Evolutionary conservation across 2,113 vertebrate genomes (phyloP).

Genomic region (Oxyruncus cristatus): DNA sequence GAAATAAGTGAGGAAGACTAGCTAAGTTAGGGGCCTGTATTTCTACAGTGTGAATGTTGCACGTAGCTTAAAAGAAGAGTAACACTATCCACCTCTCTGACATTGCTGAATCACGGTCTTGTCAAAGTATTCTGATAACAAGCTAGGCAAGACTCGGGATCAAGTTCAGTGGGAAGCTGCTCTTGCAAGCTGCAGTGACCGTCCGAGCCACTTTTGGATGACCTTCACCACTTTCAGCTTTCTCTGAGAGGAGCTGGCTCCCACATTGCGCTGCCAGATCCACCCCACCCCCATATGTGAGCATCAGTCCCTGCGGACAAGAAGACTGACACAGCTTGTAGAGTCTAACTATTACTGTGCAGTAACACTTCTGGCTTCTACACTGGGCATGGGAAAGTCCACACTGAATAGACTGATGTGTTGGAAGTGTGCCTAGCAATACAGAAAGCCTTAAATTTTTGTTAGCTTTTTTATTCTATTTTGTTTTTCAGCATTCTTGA

Average conservation of each 20-base stretch:
- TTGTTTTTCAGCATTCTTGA: neutral
- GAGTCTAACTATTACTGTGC: conserved; percentile 39
- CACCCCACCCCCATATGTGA: neutral
- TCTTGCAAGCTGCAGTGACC: neutral
- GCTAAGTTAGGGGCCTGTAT: neutral
- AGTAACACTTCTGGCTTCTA: conserved; percentile 46
- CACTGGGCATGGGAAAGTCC: conserved; percentile 56
- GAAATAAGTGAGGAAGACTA: neutral
- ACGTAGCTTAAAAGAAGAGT: neutral
- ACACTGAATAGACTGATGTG: neutral
- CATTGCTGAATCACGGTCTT: neutral
- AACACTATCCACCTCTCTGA: neutral
- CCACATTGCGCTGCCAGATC: conserved; percentile 38
- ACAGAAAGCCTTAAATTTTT: conserved; percentile 26
- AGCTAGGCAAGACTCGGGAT: neutral
- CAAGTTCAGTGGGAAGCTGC: neutral
- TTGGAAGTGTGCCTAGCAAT: conserved; percentile 53
- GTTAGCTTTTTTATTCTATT: neutral
- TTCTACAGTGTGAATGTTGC: neutral
- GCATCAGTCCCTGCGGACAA: conserved; percentile 20
- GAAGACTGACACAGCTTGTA: neutral
- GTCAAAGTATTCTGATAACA: neutral
- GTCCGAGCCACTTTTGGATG: conserved; percentile 15
- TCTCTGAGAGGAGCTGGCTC: conserved; percentile 1
- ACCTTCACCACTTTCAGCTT: conserved; percentile 19